Conservation (phyloP, 1,140 invertebrate genomes). For the Saccostrea echinata region DNA sequence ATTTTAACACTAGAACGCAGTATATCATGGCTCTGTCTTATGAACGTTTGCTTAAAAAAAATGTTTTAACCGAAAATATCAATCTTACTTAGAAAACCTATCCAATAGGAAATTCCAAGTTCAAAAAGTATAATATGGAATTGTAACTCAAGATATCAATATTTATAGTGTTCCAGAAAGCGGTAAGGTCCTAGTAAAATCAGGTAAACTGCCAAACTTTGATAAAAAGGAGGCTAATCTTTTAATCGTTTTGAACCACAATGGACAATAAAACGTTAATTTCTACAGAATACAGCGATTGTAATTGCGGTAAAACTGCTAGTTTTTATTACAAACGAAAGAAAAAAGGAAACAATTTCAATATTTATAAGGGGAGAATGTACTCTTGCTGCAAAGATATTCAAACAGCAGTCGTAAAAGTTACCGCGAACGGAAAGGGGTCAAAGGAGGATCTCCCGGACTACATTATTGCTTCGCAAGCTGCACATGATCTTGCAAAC, state of each 20-base stretch:
- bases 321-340: background rate
- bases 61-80: too few relatives aligned
- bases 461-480: background rate
- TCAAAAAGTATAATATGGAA: too few relatives aligned
- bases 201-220: too few relatives aligned
- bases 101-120: too few relatives aligned
- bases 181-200: too few relatives aligned
- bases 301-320: background rate
- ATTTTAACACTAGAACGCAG: too few relatives aligned
- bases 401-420: background rate
- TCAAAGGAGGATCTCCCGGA: background rate
- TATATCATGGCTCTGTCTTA: too few relatives aligned
- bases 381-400: background rate
- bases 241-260: background rate
- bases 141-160: too few relatives aligned
- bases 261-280: background rate
- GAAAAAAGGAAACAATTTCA: background rate
- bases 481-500: background rate
- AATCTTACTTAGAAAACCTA: too few relatives aligned
- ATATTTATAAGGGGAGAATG: background rate
- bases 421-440: background rate
- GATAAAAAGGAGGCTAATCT: too few relatives aligned
- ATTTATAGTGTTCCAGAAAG: too few relatives aligned
- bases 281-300: background rate
- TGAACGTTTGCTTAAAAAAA: too few relatives aligned